Evolutionary conservation across 2,113 vertebrate species (phyloP), one percentile per base, ranked within the genome.

Genomic region (Gorsachius goisagi): DNA sequence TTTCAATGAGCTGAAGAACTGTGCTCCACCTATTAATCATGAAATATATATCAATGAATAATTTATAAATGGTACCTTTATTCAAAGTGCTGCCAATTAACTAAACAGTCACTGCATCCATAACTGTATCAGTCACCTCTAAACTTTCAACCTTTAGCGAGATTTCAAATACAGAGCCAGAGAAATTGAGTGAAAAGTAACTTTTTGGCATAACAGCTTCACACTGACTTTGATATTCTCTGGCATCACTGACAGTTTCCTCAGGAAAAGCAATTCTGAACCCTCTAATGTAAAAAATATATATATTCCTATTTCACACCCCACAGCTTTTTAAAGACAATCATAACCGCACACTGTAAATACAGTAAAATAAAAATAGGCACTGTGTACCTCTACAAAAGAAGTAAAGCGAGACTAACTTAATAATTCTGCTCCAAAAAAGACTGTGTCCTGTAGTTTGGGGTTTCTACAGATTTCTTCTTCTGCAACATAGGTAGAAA

Each of bases 41-140:
- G 60, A 72, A 89, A 86, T 91, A 79, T 15, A 22, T 74, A 95
- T 90, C 82, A 95, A 93, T 97, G 94, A 95, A 96, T 97, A 95
- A 97, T 97, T 87, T 94, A 97, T 94, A 96, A 96, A 94, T 68
- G 62, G 62, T 89, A 92, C 90, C 92, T 97, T 95, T 97, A 96
- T 92, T 95, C 87, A 95, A 87, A 97, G 83, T 72, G 69, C 59
- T 96, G 75, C 55, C 88, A 95, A 92, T 95, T 97, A 97, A 82
- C 90, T 86, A 87, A 97, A 89, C 93, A 95, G 95, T 64, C 56
- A 14, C 56, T 74, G 93, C 59, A 94, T 95, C 87, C 74, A 3
- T 93, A 95, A 90, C 67, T 85, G 49, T 33, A 92, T 55, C 89
- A 77, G 89, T 88, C 90, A 95, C 80, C 88, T 94, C 93, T 93